Conservation (phyloP, 2,797 vertebrate genomes). For the Chrosomus eos region DNA sequence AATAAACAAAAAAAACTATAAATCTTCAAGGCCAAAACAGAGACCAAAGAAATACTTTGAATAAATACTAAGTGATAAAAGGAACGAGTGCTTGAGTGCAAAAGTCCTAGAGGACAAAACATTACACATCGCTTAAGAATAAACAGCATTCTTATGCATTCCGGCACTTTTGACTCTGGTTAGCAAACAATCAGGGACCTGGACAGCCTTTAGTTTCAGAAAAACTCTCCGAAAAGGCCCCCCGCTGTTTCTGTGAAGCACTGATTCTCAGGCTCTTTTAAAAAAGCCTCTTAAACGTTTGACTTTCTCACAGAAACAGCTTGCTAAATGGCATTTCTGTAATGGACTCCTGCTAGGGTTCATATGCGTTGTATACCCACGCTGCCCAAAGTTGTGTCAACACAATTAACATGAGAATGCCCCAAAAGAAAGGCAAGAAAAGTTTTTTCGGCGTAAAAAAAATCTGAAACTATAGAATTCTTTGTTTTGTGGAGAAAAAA, state of each 20-base stretch:
- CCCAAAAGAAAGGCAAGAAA: conserved; percentile 75
- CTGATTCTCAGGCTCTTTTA: conserved; percentile 73
- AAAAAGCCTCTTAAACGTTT: conserved; percentile 80
- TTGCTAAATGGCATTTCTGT: conserved; percentile 86
- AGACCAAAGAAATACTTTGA: conserved; percentile 9
- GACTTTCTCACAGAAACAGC: conserved; percentile 87
- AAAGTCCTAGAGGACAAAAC: conserved; percentile 71
- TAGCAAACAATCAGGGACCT: conserved; percentile 77
- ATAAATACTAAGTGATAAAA: conserved; percentile 49
- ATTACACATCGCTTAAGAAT: conserved; percentile 65
- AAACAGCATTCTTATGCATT: conserved; percentile 75
- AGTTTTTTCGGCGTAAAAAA: conserved; percentile 83
- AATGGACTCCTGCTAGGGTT: conserved; percentile 89
- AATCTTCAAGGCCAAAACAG: conserved; percentile 18
- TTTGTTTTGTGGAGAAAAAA: conserved; percentile 82
- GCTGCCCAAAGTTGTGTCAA: conserved; percentile 86
- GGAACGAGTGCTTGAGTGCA: conserved; percentile 63
- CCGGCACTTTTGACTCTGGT: conserved; percentile 77
- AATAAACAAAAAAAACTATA: conserved; percentile 5
- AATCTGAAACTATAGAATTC: conserved; percentile 89
- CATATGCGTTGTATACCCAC: conserved; percentile 83
- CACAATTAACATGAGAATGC: conserved; percentile 87
- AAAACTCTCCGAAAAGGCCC: conserved; percentile 72
- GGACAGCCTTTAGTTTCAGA: conserved; percentile 74
- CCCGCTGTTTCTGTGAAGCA: conserved; percentile 76